phyloP scores from a whole-genome alignment of 2,113 vertebrate genomes.

The Pica pica region DNA sequence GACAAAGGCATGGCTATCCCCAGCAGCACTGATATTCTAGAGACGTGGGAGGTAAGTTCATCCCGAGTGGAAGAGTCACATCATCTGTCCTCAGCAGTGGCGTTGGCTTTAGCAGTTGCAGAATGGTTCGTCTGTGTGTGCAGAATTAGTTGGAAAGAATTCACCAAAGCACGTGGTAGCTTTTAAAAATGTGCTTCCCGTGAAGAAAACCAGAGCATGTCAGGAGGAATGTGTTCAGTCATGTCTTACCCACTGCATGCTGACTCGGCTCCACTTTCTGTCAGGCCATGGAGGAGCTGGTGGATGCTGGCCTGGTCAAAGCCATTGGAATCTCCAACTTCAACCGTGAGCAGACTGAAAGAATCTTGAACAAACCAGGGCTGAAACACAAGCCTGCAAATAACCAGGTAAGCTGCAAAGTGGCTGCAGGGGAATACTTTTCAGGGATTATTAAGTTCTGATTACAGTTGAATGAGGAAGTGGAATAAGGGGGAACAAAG shows the following conservation, averaged over 20 bases:
- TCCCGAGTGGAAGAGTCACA: neutral
- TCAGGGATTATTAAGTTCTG: neutral
- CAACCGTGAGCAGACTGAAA: slow-evolving; percentile 83
- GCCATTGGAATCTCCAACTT: slow-evolving; percentile 94
- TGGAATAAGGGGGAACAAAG: neutral
- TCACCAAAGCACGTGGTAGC: neutral
- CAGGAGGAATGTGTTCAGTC: neutral
- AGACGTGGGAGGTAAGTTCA: slow-evolving; percentile 86
- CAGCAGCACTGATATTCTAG: slow-evolving; percentile 73
- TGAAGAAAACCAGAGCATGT: neutral
- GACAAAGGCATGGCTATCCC: slow-evolving; percentile 70
- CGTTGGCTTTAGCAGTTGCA: neutral
- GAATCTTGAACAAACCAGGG: slow-evolving; percentile 85
- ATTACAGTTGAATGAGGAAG: neutral
- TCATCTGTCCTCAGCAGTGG: neutral
- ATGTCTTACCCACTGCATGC: neutral
- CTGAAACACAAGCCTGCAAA: slow-evolving; percentile 86
- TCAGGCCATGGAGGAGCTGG: slow-evolving; percentile 92
- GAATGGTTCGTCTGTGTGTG: neutral
- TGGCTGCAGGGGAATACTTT: neutral
- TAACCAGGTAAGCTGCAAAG: slow-evolving; percentile 78
- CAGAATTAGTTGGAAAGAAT: neutral
- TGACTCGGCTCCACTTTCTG: neutral
- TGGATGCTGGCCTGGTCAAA: slow-evolving; percentile 87
- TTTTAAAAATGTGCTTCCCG: neutral